A percentile compares a stretch with the other conserved stretches of the same genome.
These are phyloP conservation scores for Aphaenogaster rudis DNA, from an alignment of 1,140 invertebrate species.

Conservation along the genomic window DNA sequence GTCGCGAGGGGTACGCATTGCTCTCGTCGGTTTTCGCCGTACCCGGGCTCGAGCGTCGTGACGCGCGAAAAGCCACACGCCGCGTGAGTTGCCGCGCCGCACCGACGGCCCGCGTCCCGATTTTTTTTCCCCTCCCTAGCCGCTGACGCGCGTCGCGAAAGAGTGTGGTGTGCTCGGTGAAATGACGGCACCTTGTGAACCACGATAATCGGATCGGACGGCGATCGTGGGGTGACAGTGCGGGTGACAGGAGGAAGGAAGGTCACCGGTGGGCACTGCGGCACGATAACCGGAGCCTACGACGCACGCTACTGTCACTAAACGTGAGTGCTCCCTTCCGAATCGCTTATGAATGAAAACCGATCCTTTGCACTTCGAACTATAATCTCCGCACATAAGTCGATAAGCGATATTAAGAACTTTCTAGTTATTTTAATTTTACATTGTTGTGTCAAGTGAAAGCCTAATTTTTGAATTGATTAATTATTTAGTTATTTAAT, in stretches of 20 bases:
- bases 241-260: neutral
- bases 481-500: neutral
- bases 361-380: neutral
- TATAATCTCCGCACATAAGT: neutral
- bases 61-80: slow-evolving; percentile 70
- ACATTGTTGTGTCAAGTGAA: neutral
- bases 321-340: slow-evolving; percentile 64
- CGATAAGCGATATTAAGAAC: neutral
- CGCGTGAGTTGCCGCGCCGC: neutral
- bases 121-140: neutral
- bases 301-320: slow-evolving; percentile 49
- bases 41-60: slow-evolving; percentile 50
- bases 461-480: neutral
- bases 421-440: neutral
- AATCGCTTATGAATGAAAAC: neutral
- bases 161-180: slow-evolving; percentile 51
- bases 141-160: slow-evolving; percentile 23
- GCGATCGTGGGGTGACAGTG: slow-evolving; percentile 39
- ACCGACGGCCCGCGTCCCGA: neutral
- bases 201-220: slow-evolving; percentile 33
- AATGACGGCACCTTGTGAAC: slow-evolving; percentile 44
- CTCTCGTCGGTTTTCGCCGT: slow-evolving; percentile 67
- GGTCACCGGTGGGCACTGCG: slow-evolving; percentile 40
- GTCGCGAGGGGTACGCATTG: slow-evolving; percentile 82
- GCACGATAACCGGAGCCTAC: slow-evolving; percentile 17